Evolutionary conservation across 2,888 invertebrate species (phyloP).

Genomic region (Agrotis segetum): DNA sequence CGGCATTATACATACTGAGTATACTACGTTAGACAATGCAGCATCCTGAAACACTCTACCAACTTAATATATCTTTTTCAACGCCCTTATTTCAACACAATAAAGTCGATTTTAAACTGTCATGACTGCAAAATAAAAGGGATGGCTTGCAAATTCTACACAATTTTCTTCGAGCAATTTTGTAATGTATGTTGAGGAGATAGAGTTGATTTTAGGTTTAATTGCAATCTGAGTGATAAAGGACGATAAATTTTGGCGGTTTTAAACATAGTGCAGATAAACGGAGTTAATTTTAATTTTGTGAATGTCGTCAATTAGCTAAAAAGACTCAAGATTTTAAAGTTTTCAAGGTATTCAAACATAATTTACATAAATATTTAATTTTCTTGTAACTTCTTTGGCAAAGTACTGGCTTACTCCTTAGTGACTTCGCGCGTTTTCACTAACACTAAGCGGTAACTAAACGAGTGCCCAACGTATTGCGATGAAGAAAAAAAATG

Average conservation of each 20-base stretch:
- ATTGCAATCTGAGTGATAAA: constrained; percentile 9
- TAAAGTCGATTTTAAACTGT: constrained; percentile 22
- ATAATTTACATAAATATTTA: background rate
- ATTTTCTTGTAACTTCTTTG: constrained; percentile 6
- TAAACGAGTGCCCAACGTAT: no score
- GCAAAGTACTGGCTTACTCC: background rate
- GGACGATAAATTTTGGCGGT: constrained; percentile 61
- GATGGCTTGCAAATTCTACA: constrained; percentile 27
- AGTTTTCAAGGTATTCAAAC: background rate
- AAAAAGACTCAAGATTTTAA: constrained; percentile 15
- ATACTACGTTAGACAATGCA: constrained; percentile 62
- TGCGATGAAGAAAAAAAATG: no score
- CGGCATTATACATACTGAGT: constrained; percentile 63
- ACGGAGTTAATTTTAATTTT: constrained; percentile 42
- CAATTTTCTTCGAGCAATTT: constrained; percentile 22
- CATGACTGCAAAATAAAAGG: constrained; percentile 20
- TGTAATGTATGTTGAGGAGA: background rate
- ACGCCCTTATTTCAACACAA: background rate
- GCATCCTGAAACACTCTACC: constrained; percentile 62
- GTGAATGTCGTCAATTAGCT: constrained; percentile 39
- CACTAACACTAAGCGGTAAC: no score
- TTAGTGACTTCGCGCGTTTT: no score
- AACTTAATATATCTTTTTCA: constrained; percentile 1
- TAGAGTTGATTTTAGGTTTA: constrained; percentile 21
- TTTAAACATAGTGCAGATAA: constrained; percentile 51